These are phyloP conservation scores for Cyphomyrmex costatus DNA, from an alignment of 1,140 invertebrate species.

Conservation along the genomic window DNA sequence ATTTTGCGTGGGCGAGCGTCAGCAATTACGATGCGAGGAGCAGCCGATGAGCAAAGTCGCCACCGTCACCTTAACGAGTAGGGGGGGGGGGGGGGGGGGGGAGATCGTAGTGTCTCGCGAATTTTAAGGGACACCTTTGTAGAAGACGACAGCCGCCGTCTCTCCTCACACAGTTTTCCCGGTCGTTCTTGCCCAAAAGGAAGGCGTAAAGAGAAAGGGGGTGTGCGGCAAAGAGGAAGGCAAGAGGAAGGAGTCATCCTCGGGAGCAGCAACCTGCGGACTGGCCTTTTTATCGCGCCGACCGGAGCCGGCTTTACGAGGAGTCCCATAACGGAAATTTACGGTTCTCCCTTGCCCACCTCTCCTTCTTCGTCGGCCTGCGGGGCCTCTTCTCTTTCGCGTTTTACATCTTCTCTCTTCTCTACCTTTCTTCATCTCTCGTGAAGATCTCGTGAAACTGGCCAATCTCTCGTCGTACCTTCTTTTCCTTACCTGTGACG, in stretches of 20 bases:
- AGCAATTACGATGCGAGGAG: conserved; percentile 73
- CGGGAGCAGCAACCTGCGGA: conserved; percentile 77
- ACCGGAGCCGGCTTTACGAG: conserved; percentile 77
- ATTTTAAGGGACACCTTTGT: conserved; percentile 77
- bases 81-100: background rate
- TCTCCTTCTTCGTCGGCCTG: conserved; percentile 6
- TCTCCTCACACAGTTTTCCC: conserved; percentile 68
- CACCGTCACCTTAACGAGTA: conserved; percentile 70
- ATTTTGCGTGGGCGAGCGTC: conserved; percentile 76
- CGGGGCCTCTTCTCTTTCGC: conserved; percentile 50
- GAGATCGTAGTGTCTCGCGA: conserved; percentile 74
- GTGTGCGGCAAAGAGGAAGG: background rate
- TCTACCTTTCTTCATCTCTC: conserved; percentile 23
- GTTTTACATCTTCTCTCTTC: background rate
- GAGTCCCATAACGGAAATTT: conserved; percentile 79
- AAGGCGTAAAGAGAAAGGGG: conserved; percentile 25
- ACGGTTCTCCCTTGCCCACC: conserved; percentile 70
- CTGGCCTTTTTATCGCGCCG: conserved; percentile 79
- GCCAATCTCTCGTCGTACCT: conserved; percentile 3
- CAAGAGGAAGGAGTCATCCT: conserved; percentile 66
- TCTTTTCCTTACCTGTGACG: conserved; percentile 31
- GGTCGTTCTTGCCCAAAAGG: conserved; percentile 55
- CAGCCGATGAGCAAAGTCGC: conserved; percentile 69
- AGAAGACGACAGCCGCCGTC: conserved; percentile 65
- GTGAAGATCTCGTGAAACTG: conserved; percentile 10